Evolutionary conservation across 2,113 vertebrate genomes (phyloP).

Genomic region (Carassius gibelio): DNA sequence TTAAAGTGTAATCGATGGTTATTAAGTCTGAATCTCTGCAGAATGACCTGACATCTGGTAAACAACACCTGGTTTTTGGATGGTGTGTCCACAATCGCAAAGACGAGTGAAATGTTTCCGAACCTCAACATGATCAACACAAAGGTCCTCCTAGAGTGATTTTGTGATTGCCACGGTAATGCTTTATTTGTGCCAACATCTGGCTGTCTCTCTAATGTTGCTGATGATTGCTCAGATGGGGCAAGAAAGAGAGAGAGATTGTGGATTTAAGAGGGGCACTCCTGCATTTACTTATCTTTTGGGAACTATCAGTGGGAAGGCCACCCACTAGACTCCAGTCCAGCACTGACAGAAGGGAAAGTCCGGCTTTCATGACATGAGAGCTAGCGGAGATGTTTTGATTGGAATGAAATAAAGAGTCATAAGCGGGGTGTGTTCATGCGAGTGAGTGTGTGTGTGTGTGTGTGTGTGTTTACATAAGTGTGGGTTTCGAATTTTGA

Average conservation of each 20-base stretch:
- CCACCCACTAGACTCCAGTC: background rate
- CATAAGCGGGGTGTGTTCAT: slow-evolving; percentile 10
- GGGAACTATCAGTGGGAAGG: background rate
- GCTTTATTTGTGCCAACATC: slow-evolving; percentile 31
- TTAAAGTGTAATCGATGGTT: background rate
- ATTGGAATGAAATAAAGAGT: slow-evolving; percentile 32
- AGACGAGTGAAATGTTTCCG: slow-evolving; percentile 50
- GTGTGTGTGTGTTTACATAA: too few species aligned
- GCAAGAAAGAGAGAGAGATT: background rate
- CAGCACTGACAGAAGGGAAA: background rate
- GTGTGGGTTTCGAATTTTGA: background rate
- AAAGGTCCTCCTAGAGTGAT: background rate
- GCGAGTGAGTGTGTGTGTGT: too few species aligned
- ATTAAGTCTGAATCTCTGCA: slow-evolving; percentile 8
- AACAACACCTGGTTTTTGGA: slow-evolving; percentile 19
- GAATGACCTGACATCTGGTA: slow-evolving; percentile 29
- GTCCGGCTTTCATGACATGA: slow-evolving; percentile 2
- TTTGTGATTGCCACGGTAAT: background rate
- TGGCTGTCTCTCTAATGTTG: slow-evolving; percentile 40
- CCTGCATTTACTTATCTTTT: background rate
- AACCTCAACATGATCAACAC: slow-evolving; percentile 40
- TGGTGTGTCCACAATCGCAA: slow-evolving; percentile 17
- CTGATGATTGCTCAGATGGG: slow-evolving; percentile 9
- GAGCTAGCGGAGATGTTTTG: slow-evolving; percentile 22
- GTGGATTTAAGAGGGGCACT: background rate